Evolutionary conservation across 2,888 invertebrate species (phyloP), one percentile per base, ranked within the genome.

Genomic region (Philaethria dido): DNA sequence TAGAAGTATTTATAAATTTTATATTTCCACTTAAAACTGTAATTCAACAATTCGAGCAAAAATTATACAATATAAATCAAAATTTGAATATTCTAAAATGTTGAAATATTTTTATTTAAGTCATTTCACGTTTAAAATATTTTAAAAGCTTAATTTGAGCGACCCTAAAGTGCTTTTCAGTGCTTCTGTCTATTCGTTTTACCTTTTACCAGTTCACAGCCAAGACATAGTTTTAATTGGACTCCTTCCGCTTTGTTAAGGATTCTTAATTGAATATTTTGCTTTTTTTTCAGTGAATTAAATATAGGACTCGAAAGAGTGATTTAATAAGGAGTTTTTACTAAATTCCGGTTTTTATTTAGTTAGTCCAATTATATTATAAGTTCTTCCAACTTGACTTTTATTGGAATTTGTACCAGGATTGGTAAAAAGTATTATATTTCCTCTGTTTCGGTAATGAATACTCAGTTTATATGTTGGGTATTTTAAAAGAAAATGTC

Each of bases 141-240:
- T 79, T 77, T 78, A 77, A 81, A 80, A 76, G 75, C 80, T 81
- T 81, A 82, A 85, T 85, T 86, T 80, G 78, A 83, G 78, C 76
- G 76, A 76, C 76, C 76, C 69, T 77, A 78, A 84, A 88, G 84
- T 86, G 83, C 83, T 84, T 83, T 81, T 76, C 80, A 80, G 77
- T 81, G 78, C 78, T 78, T 77, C 72, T 77, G 80, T 81, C 80
- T 79, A 78, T 83, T 81, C 82, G 80, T 79, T 84, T 84, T 78
- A 79, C 81, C 81, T 81, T 79, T 81, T 80, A 77, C 77, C 81
- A 78, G 80, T 77, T 75, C 74, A 74, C 72, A 66, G 73, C 79
- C 79, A 84, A 82, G 87, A 87, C 86, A 86, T 86, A 86, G 84
- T 87, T 88, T 88, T 88, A 87, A 88, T 88, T 88, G 83, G 84